A percentile compares a stretch with the other conserved stretches of the same genome.
Evolutionary conservation across 2,888 invertebrate genomes (phyloP).

Genomic region (Agriotes lineatus): DNA sequence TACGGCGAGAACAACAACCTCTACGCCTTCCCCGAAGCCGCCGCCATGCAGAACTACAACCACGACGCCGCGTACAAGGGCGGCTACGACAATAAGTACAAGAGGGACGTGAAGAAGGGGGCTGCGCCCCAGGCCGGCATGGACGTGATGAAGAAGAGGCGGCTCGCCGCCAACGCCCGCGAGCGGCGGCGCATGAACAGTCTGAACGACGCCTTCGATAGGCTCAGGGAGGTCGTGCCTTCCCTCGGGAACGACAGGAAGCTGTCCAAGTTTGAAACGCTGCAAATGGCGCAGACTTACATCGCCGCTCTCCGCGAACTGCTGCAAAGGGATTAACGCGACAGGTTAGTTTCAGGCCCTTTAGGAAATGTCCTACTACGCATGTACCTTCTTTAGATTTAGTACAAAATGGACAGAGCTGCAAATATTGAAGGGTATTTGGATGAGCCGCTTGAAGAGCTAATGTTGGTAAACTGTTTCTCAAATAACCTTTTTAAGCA

Average conservation of each 20-base stretch:
- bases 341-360: neutral
- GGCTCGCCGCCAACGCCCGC: conserved; percentile 80
- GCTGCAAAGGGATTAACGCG: conserved; percentile 65
- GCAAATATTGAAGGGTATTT: too few species aligned
- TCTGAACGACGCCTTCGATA: conserved; percentile 80
- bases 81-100: conserved; percentile 46
- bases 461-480: too few species aligned
- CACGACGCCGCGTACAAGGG: conserved; percentile 55
- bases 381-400: conserved; percentile 38
- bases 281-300: conserved; percentile 84
- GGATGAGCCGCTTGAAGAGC: too few species aligned
- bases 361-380: conserved; percentile 11
- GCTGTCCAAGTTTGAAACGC: conserved; percentile 80
- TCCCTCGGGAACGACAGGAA: conserved; percentile 78
- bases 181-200: conserved; percentile 81
- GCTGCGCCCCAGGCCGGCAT: conserved; percentile 54
- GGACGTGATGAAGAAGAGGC: conserved; percentile 69
- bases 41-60: conserved; percentile 48
- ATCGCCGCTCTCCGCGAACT: conserved; percentile 77
- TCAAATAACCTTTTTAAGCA: too few species aligned
- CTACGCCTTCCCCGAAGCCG: conserved; percentile 51
- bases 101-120: conserved; percentile 41
- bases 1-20: conserved; percentile 63
- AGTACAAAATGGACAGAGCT: too few species aligned
- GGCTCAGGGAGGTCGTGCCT: conserved; percentile 78